Conservation (phyloP, 2,888 invertebrate genomes). For the Drosophila mimica region DNA sequence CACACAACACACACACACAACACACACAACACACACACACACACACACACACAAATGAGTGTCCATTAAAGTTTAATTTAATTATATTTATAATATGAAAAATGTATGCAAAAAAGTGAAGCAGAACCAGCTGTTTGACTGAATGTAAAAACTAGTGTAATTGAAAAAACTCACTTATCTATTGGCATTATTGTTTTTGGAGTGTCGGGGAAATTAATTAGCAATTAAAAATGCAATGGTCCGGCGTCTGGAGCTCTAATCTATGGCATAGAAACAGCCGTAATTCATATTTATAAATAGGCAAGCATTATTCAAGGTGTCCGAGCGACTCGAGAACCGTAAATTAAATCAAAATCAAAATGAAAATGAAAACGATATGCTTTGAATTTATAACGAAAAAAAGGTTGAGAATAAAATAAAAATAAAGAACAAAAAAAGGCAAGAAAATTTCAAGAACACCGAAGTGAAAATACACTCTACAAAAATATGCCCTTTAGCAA, state of each 20-base stretch:
- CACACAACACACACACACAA: background rate
- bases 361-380: conserved; percentile 76
- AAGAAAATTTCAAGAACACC: background rate
- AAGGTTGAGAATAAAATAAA: conserved; percentile 51
- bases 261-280: conserved; percentile 51
- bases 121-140: conserved; percentile 45
- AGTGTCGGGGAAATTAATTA: conserved; percentile 71
- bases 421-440: conserved; percentile 37
- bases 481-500: too few relatives aligned
- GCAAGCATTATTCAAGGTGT: conserved; percentile 79
- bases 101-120: conserved; percentile 27
- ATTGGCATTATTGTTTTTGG: conserved; percentile 58
- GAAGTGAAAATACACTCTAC: conserved; percentile 13
- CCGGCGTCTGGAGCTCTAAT: conserved; percentile 53
- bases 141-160: conserved; percentile 18
- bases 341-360: conserved; percentile 76
- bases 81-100: conserved; percentile 44
- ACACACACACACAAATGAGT: background rate
- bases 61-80: conserved; percentile 44
- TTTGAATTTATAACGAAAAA: conserved; percentile 74
- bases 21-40: too few relatives aligned
- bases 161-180: conserved; percentile 52
- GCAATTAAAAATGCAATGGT: conserved; percentile 77
- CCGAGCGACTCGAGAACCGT: conserved; percentile 68
- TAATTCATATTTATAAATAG: conserved; percentile 81